A percentile compares a stretch with the other conserved stretches of the same genome.
Evolutionary conservation across 1,140 invertebrate species (phyloP).

Genomic region (Cephus cinctus): DNA sequence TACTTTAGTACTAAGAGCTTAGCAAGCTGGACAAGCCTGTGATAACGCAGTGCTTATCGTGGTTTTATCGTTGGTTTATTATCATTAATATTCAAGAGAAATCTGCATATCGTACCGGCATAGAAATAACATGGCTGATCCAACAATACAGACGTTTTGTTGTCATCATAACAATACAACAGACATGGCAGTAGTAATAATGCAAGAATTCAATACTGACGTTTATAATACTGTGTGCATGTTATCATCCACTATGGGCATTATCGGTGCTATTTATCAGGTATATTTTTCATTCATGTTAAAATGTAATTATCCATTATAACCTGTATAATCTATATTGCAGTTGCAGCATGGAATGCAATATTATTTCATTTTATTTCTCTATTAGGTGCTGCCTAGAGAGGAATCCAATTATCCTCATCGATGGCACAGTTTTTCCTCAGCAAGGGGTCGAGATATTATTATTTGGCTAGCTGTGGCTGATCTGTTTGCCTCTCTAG

Average conservation of each 20-base stretch:
- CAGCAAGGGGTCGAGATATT: conserved; percentile 65
- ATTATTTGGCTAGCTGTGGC: conserved; percentile 77
- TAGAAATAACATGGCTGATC: conserved; percentile 68
- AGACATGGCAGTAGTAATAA: conserved; percentile 61
- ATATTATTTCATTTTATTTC: too few relatives aligned
- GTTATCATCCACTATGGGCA: conserved; percentile 69
- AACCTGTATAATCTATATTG: too few relatives aligned
- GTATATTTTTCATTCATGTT: conserved; percentile 49
- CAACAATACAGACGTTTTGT: conserved; percentile 78
- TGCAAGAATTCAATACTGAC: conserved; percentile 69
- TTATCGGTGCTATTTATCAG: conserved; percentile 74
- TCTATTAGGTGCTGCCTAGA: conserved; percentile 59
- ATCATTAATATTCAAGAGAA: too few relatives aligned
- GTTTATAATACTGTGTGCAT: conserved; percentile 73
- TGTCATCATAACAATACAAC: conserved; percentile 67
- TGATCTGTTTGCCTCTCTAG: conserved; percentile 73
- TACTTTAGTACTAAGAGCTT: too few relatives aligned
- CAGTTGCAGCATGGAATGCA: too few relatives aligned
- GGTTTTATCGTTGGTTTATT: background rate
- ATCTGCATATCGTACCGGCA: background rate
- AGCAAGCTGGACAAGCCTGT: too few relatives aligned
- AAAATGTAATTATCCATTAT: conserved; percentile 12
- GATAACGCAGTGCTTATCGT: background rate
- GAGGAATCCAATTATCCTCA: conserved; percentile 42
- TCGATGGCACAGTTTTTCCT: conserved; percentile 59